Base-by-base conservation (phyloP, 2,888 invertebrate genomes). In the Bedellia somnulentella region DNA sequence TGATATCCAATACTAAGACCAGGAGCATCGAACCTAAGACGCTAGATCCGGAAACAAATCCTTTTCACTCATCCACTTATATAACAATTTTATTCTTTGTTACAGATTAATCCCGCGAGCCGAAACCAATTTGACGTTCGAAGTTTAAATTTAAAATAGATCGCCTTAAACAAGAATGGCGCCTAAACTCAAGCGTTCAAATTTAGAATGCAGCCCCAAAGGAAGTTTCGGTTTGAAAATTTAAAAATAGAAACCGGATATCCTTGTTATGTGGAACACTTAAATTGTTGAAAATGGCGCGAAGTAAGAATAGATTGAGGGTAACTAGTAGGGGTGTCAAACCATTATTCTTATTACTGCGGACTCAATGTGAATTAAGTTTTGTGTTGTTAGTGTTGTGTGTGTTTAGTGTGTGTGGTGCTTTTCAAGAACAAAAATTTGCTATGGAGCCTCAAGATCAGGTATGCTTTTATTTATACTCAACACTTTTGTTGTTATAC, bases 381-480 rank as follows among this genome's bases (percentile, higher is more conserved):
- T 42, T 49, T 48, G 15, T 11, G n/a, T 38, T 18, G 18, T 35
- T 37, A 38, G 39, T 38, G 34, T 31, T 41, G 14, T 22, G 29
- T 14, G 18, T 18, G n/a, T 18, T 18, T 18, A 18, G 18, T 18
- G 18, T 18, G 5, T 5, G 23, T 35, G 34, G 39, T 35, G 24
- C 68, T 53, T 50, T 63, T 44, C 52, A 49, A 37, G 82, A 79
- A 43, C 92, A 92, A 60, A 81, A 84, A 54, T 91, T 93, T 62
- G 86, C 87, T 31, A 85, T 87, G 77, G 87, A 91, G 53, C 93
- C 93, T 10, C 83, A 85, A 60, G 89, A 91, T 76, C 81, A 46
- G 41, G 46, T 46, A 31, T 30, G 26, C 12, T 35, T 24, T 11
- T 25, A 11, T 26, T 31, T 15, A 9, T 10, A 4, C n/a, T n/a